Evolutionary conservation across 64 coral and sea anemone genomes (phyloP).

Genomic region (Pocillopora verrucosa): DNA sequence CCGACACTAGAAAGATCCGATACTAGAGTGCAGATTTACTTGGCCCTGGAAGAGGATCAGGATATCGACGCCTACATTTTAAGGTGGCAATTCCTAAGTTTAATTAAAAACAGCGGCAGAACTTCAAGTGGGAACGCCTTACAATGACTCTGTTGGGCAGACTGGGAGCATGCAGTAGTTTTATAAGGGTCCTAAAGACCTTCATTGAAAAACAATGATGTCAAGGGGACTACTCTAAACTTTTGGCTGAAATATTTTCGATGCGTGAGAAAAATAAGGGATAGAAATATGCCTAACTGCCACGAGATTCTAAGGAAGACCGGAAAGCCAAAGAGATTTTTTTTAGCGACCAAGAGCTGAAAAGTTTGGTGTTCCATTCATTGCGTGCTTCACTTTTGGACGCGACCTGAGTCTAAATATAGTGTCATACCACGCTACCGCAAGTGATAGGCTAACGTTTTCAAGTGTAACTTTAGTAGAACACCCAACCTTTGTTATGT

Average conservation of each 20-base stretch:
- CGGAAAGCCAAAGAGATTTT: background rate
- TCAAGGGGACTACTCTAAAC: conserved; percentile 1
- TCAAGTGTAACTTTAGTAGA: too few relatives aligned
- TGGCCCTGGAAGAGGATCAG: conserved; percentile 30
- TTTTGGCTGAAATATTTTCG: conserved; percentile 25
- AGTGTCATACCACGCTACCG: background rate
- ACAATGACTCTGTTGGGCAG: conserved; percentile 66
- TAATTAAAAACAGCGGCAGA: background rate
- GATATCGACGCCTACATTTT: conserved; percentile 50
- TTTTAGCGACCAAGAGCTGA: background rate
- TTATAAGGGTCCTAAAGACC: conserved; percentile 25
- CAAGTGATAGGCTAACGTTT: too few relatives aligned
- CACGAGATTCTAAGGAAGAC: background rate
- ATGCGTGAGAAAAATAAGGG: conserved; percentile 41
- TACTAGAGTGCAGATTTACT: conserved; percentile 12
- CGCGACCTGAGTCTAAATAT: conserved; percentile 26
- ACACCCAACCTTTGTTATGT: too few relatives aligned
- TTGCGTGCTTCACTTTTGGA: conserved; percentile 40
- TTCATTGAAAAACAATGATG: background rate
- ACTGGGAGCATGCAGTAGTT: conserved; percentile 34
- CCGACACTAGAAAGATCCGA: background rate
- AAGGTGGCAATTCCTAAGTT: conserved; percentile 2
- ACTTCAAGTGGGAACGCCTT: conserved; percentile 42
- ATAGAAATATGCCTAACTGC: conserved; percentile 1
- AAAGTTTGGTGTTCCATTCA: background rate